Conservation (phyloP, 2,888 invertebrate species). For the Cyaniris semiargus region DNA sequence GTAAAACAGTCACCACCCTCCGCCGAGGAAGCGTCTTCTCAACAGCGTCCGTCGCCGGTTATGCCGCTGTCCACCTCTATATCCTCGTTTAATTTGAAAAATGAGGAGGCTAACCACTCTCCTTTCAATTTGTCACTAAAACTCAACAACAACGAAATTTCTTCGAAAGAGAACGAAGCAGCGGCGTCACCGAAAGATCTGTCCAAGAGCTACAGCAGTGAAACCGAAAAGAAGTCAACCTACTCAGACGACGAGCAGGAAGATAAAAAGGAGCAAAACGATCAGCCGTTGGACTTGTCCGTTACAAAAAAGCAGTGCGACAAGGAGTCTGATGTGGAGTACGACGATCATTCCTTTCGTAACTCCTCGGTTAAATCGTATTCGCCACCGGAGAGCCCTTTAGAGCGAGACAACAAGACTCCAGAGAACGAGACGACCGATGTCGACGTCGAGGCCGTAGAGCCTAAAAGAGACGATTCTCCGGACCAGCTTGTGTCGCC, state of each 20-base stretch:
- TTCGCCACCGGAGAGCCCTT: constrained; percentile 69
- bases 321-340: constrained; percentile 66
- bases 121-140: constrained; percentile 65
- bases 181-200: constrained; percentile 64
- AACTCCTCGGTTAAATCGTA: constrained; percentile 70
- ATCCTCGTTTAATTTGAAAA: constrained; percentile 58
- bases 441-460: constrained; percentile 79
- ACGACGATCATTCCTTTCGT: constrained; percentile 67
- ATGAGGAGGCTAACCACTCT: constrained; percentile 64
- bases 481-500: constrained; percentile 69
- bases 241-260: constrained; percentile 67
- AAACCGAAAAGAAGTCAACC: constrained; percentile 59
- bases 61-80: constrained; percentile 75
- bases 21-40: constrained; percentile 83
- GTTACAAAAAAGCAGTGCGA: constrained; percentile 79
- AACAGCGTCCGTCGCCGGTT: constrained; percentile 84
- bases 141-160: constrained; percentile 58
- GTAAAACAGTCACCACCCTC: constrained; percentile 84
- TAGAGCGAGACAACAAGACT: constrained; percentile 64
- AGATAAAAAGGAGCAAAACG: constrained; percentile 71
- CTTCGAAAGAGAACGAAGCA: constrained; percentile 54
- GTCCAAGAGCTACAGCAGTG: constrained; percentile 54
- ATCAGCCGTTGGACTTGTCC: constrained; percentile 88
- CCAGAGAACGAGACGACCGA: constrained; percentile 77
- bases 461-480: constrained; percentile 68